phyloP scores from a whole-genome alignment of 2,113 vertebrate species.

The Hirundichthys speculiger region DNA sequence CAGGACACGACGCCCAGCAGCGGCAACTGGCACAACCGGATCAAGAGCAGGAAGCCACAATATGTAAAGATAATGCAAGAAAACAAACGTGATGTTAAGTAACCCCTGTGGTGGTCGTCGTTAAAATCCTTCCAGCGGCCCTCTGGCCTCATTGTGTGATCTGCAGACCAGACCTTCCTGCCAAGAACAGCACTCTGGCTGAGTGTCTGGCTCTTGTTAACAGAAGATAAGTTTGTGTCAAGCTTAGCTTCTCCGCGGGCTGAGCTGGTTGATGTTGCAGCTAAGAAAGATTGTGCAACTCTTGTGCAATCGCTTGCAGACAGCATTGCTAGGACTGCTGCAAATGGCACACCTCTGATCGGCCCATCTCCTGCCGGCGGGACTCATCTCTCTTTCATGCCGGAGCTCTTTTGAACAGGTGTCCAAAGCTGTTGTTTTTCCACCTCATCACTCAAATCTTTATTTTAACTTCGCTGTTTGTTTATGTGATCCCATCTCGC shows the following conservation, averaged over 20 bases:
- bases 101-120: conserved; percentile 60
- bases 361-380: conserved; percentile 61
- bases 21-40: conserved; percentile 57
- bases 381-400: conserved; percentile 46
- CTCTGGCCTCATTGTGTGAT: conserved; percentile 60
- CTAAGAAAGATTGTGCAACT: conserved; percentile 30
- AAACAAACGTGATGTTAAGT: conserved; percentile 71
- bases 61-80: conserved; percentile 67
- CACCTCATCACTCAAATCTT: conserved; percentile 7
- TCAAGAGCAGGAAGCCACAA: conserved; percentile 56
- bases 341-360: conserved; percentile 69
- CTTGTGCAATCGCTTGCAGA: conserved; percentile 57
- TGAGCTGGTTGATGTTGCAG: conserved; percentile 60
- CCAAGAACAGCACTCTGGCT: conserved; percentile 78
- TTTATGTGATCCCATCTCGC: conserved; percentile 31
- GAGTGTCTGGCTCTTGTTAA: conserved; percentile 77
- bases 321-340: conserved; percentile 45
- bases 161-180: conserved; percentile 58
- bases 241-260: conserved; percentile 48
- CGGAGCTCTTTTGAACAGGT: conserved; percentile 64
- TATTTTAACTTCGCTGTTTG: conserved; percentile 16
- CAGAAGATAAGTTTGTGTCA: conserved; percentile 67
- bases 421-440: conserved; percentile 49
- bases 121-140: conserved; percentile 48
- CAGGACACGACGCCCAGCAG: conserved; percentile 28